Evolutionary conservation across 1,140 invertebrate species (phyloP), one percentile per base, ranked within the genome.

Genomic region (Leptinotarsa texana): DNA sequence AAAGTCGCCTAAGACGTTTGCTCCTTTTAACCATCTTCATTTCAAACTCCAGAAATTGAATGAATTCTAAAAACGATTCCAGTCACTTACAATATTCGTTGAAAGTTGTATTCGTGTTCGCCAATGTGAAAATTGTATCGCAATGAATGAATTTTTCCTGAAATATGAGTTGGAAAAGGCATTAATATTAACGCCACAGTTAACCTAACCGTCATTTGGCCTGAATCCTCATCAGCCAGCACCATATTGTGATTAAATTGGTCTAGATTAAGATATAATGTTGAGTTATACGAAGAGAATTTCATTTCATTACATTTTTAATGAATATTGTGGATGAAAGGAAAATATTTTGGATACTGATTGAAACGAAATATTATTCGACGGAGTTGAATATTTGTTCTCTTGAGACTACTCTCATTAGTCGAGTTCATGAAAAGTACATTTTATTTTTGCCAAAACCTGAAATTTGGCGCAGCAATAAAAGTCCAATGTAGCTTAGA

Each of bases 161-260:
- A 57, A 57, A 57, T 57, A 15, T 57, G 51, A 57, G 51, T 15
- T 57, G n/a, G 3, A 15, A 57, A 18, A 57, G n/a, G 51, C 51
- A 57, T 57, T 57, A 57, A 57, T 57, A 57, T 57, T 57, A 57
- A 57, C 51, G 17, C 51, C 51, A 57, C 15, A 18, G 51, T 57
- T 57, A 57, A 57, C 51, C 51, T 57, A 57, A 57, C 51, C 51
- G 51, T 57, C 51, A 57, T 57, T 57, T 57, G 51, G 17, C 17
- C n/a, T 3, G 51, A 57, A 15, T 57, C 2, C 51, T n/a, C 51
- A 13, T 57, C 51, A 57, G 13, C 51, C 0, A n/a, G 8, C 51
- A 57, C 51, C 51, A 57, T 17, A 57, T 57, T 57, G 51, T 57
- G 13, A 57, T 57, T 57, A 57, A 57, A 57, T 57, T 57, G 13